Evolutionary conservation across 1,140 invertebrate genomes (phyloP).

Genomic region (Heliconius congener): DNA sequence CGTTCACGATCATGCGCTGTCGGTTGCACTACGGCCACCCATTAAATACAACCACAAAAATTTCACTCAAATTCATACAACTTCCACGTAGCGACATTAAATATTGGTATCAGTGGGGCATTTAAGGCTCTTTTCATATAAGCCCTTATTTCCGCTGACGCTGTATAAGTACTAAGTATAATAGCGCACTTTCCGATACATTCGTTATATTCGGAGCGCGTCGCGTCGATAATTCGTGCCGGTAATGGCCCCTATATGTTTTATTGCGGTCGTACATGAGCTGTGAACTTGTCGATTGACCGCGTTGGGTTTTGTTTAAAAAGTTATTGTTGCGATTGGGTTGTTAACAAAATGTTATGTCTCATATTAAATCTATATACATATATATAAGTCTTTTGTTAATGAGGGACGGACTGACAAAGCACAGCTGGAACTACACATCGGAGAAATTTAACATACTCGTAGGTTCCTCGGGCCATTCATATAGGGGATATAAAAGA

Average conservation of each 20-base stretch:
- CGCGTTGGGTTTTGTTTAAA: neutral
- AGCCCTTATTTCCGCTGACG: conserved; percentile 13
- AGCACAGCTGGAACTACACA: too few relatives aligned
- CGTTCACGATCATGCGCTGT: too few relatives aligned
- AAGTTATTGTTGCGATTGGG: neutral
- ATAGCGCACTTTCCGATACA: conserved; percentile 15
- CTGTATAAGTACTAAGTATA: conserved; percentile 7
- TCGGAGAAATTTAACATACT: too few relatives aligned
- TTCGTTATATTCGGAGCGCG: conserved; percentile 12
- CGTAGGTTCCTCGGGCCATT: too few relatives aligned
- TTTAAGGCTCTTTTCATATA: conserved; percentile 11
- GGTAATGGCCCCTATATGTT: conserved; percentile 16
- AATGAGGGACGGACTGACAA: too few relatives aligned
- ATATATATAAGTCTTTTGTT: too few relatives aligned
- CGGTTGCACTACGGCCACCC: too few relatives aligned
- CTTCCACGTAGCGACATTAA: neutral
- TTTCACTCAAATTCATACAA: neutral
- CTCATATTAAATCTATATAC: too few relatives aligned
- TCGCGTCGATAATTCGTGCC: conserved; percentile 6
- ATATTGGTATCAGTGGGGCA: neutral
- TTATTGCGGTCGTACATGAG: neutral
- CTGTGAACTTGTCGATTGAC: conserved; percentile 12
- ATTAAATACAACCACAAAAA: too few relatives aligned
- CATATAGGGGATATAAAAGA: too few relatives aligned
- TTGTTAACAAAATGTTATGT: neutral